These are phyloP conservation scores for Aphaenogaster rudis DNA, from an alignment of 1,140 invertebrate species.

Conservation along the genomic window DNA sequence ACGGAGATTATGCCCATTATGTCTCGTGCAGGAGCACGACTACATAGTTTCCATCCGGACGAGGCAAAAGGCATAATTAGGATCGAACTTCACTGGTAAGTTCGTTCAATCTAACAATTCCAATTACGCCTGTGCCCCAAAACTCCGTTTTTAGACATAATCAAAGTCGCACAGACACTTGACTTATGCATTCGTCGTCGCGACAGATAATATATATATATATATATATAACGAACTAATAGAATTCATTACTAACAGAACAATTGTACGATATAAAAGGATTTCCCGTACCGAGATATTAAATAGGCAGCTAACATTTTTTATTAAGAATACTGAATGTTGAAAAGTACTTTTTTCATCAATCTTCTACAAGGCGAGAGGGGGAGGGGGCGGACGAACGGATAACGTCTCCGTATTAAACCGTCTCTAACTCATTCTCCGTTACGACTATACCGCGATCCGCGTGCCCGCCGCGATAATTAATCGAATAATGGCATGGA, in stretches of 20 bases:
- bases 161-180: neutral
- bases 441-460: conserved; percentile 19
- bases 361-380: neutral
- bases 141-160: conserved; percentile 33
- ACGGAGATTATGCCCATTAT: neutral
- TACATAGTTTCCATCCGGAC: too few relatives aligned
- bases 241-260: neutral
- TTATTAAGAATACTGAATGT: neutral
- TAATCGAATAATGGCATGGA: conserved; percentile 74
- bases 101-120: neutral
- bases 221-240: neutral
- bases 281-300: neutral
- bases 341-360: neutral
- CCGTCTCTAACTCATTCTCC: conserved; percentile 33
- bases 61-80: too few relatives aligned
- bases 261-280: neutral
- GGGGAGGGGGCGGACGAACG: neutral
- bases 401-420: conserved; percentile 18
- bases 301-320: neutral
- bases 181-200: neutral
- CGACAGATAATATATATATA: neutral
- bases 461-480: conserved; percentile 56
- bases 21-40: too few relatives aligned
- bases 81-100: too few relatives aligned
- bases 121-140: conserved; percentile 8